Evolutionary conservation across 2,797 vertebrate species (phyloP).

Genomic region (Pseudomugil tenellus): DNA sequence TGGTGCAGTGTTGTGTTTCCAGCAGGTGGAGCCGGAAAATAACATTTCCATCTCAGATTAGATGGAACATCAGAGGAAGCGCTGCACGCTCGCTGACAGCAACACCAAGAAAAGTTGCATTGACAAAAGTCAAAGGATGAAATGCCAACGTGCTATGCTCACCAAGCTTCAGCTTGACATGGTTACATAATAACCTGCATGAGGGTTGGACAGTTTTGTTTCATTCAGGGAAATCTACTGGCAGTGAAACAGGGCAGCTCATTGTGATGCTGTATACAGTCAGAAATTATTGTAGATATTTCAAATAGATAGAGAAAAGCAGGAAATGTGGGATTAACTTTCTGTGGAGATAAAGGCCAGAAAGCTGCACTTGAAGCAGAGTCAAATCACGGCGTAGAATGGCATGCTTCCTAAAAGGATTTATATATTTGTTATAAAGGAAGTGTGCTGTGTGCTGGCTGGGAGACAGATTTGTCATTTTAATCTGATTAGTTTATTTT

Average conservation of each 20-base stretch:
- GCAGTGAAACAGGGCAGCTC: background rate
- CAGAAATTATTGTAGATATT: background rate
- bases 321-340: background rate
- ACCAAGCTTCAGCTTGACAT: background rate
- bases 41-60: background rate
- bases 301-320: background rate
- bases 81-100: background rate
- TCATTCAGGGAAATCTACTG: background rate
- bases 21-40: background rate
- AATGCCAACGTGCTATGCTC: background rate
- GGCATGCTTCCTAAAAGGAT: background rate
- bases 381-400: background rate
- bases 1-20: background rate
- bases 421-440: background rate
- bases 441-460: background rate
- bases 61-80: background rate
- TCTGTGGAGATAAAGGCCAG: background rate
- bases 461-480: background rate
- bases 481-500: no score
- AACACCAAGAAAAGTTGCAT: background rate
- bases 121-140: background rate
- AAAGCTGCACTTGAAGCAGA: background rate
- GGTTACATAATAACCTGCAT: background rate
- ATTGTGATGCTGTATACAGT: no score
- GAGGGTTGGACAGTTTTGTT: background rate